Conservation (phyloP, 2,888 invertebrate species). For the Eledone cirrhosa region DNA sequence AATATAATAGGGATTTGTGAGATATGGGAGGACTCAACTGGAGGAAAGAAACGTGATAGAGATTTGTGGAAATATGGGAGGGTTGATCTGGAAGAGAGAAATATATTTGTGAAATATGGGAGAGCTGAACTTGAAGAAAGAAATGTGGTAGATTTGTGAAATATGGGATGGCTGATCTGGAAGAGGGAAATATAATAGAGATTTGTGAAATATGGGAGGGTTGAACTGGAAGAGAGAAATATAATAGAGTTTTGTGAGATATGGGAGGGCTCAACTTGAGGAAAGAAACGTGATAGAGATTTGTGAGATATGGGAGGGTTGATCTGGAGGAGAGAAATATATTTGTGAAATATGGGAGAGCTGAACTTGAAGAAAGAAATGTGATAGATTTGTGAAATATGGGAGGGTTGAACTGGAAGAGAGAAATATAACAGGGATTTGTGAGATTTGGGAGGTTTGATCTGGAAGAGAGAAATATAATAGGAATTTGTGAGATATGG, state of each 20-base stretch:
- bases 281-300: no score
- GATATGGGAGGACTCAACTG: not conserved
- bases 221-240: slow-evolving; percentile 67
- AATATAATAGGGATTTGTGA: not conserved
- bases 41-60: not conserved
- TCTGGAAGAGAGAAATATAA: slow-evolving; percentile 62
- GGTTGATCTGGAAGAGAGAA: slow-evolving; percentile 68
- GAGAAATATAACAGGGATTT: not conserved
- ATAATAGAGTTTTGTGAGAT: not conserved
- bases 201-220: no score
- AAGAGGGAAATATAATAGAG: slow-evolving; percentile 34
- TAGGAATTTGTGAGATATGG: not conserved
- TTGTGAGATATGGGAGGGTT: no score
- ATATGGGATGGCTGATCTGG: slow-evolving; percentile 71
- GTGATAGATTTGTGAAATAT: no score
- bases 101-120: not conserved
- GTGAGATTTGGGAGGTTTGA: no score
- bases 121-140: not conserved
- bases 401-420: slow-evolving; percentile 70
- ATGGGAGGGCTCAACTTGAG: not conserved
- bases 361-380: not conserved
- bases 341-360: not conserved
- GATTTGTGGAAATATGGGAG: no score
- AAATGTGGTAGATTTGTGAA: no score
- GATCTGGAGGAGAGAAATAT: slow-evolving; percentile 65